Evolutionary conservation across 2,797 vertebrate species (phyloP).

Genomic region (Halcyon chelicuti): DNA sequence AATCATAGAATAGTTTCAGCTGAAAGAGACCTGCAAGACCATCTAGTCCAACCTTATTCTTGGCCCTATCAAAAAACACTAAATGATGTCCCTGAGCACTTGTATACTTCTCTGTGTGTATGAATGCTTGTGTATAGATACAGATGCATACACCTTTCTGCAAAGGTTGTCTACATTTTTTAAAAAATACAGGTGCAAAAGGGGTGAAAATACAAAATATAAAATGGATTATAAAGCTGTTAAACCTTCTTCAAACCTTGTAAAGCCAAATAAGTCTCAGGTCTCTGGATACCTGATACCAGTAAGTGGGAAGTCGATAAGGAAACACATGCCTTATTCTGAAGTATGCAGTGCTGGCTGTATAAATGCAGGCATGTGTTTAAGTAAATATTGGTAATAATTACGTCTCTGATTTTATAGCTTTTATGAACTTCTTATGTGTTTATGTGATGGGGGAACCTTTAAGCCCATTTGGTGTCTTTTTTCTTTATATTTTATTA

Average conservation of each 20-base stretch:
- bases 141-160: accelerated
- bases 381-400: neutral
- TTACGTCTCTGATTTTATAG: neutral
- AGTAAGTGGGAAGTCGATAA: neutral
- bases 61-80: no score
- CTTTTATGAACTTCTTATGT: neutral
- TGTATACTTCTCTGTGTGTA: neutral
- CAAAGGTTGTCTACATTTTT: neutral
- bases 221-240: neutral
- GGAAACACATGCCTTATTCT: neutral
- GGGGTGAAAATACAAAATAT: neutral
- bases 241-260: neutral
- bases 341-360: neutral
- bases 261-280: neutral
- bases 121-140: neutral
- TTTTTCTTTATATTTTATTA: neutral
- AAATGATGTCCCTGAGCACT: neutral
- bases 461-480: neutral
- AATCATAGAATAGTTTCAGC: no score
- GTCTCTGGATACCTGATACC: neutral
- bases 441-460: neutral
- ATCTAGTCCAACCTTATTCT: no score
- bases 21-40: no score
- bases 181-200: neutral
- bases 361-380: neutral